phyloP scores from a whole-genome alignment of 1,140 invertebrate genomes.

The Lucilia sericata region DNA sequence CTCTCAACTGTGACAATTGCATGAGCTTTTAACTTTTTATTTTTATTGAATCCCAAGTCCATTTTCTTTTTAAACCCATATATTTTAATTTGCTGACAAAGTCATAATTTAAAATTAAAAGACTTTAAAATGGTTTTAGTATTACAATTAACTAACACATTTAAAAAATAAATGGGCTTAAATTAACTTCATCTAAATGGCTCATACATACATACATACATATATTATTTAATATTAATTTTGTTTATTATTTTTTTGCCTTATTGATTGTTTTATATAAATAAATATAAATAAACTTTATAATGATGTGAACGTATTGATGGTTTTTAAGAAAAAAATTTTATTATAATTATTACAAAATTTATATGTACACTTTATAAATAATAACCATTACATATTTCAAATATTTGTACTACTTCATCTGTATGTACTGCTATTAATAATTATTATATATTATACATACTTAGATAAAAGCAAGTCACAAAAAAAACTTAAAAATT shows the following conservation, averaged over 20 bases:
- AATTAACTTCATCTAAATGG: not conserved
- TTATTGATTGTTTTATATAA: not conserved
- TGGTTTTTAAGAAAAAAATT: not conserved
- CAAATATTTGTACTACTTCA: constrained; percentile 4
- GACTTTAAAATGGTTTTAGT: not conserved
- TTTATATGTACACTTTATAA: constrained; percentile 21
- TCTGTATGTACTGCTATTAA: constrained; percentile 20
- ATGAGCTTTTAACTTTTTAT: no score
- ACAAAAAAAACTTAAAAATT: not conserved
- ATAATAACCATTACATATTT: not conserved
- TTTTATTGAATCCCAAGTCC: no score
- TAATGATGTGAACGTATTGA: no score
- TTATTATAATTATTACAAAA: not conserved
- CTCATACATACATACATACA: not conserved
- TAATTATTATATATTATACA: not conserved
- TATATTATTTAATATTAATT: not conserved
- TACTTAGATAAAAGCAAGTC: constrained; percentile 12
- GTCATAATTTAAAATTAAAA: not conserved
- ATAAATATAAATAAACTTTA: no score
- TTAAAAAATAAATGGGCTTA: not conserved
- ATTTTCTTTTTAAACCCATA: no score
- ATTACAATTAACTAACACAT: not conserved
- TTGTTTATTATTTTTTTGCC: not conserved
- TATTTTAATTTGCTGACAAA: not conserved
- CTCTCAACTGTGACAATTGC: no score